A percentile compares a stretch with the other conserved stretches of the same genome.
These are phyloP conservation scores for Rutilus rutilus DNA, from an alignment of 2,113 vertebrate species.

Conservation along the genomic window DNA sequence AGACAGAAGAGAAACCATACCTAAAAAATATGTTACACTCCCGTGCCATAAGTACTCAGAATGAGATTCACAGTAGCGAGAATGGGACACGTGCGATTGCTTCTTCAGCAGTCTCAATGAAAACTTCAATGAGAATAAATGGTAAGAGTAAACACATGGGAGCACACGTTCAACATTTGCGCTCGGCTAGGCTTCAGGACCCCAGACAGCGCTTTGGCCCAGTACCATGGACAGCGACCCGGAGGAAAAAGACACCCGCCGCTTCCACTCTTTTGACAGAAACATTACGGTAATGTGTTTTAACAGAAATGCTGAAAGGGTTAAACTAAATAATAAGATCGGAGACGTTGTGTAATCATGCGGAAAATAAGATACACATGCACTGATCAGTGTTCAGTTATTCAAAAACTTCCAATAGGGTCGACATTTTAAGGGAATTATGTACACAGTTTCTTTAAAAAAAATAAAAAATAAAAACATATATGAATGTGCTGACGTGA, in stretches of 20 bases:
- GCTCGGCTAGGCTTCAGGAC: constrained; percentile 62
- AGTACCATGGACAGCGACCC: constrained; percentile 65
- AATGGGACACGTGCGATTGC: background rate
- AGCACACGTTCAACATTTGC: background rate
- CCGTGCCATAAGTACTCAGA: constrained; percentile 33
- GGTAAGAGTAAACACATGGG: background rate
- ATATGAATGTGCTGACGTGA: too few relatives aligned
- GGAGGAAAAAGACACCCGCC: background rate
- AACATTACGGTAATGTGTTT: background rate
- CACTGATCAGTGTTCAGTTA: too few relatives aligned
- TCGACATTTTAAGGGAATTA: background rate
- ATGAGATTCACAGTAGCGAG: constrained; percentile 27
- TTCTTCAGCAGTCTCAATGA: constrained; percentile 16
- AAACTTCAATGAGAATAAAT: constrained; percentile 7
- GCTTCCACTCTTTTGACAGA: background rate
- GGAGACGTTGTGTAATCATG: background rate
- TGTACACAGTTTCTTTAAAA: background rate
- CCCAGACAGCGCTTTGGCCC: constrained; percentile 64
- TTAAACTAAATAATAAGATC: background rate
- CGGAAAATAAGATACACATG: background rate
- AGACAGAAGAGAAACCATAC: constrained; percentile 42
- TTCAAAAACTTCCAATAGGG: background rate
- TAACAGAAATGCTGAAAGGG: background rate
- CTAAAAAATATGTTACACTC: constrained; percentile 40
- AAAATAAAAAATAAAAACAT: too few relatives aligned